phyloP scores from a whole-genome alignment of 1,140 invertebrate species.

The Heliconius hermathena region DNA sequence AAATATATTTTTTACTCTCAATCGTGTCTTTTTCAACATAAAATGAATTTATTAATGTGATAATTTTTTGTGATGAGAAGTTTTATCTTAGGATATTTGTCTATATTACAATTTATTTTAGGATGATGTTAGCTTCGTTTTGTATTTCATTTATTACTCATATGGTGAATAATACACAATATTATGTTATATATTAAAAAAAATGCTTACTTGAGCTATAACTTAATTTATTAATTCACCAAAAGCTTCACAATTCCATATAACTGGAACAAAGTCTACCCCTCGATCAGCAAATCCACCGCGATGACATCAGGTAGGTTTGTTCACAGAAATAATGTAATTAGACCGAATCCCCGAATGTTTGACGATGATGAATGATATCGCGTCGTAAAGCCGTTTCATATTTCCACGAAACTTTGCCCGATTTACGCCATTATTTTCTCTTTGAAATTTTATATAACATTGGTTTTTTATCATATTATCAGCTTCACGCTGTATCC shows the following conservation, averaged over 20 bases:
- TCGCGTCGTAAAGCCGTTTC: neutral
- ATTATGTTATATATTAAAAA: too few species aligned
- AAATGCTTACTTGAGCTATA: too few species aligned
- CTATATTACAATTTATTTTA: too few species aligned
- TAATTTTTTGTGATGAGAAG: neutral
- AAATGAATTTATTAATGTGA: neutral
- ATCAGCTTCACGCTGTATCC: too few species aligned
- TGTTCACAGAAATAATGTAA: conserved; percentile 15
- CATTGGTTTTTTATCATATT: neutral
- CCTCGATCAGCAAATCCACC: conserved; percentile 14
- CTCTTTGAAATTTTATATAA: neutral
- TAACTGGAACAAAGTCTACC: neutral
- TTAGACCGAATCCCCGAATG: conserved; percentile 7
- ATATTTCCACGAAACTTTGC: conserved; percentile 4
- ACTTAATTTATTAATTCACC: neutral
- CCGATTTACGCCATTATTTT: neutral
- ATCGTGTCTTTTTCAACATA: neutral
- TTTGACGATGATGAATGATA: conserved; percentile 22
- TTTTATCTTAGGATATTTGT: too few species aligned
- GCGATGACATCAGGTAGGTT: conserved; percentile 16
- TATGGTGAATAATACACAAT: too few species aligned
- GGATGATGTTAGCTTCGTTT: too few species aligned
- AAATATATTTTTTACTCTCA: neutral
- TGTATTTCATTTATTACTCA: too few species aligned
- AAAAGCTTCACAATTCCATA: neutral